Evolutionary conservation across 2,113 vertebrate species (phyloP), one percentile per base, ranked within the genome.

Genomic region (Micronycteris hirsuta): DNA sequence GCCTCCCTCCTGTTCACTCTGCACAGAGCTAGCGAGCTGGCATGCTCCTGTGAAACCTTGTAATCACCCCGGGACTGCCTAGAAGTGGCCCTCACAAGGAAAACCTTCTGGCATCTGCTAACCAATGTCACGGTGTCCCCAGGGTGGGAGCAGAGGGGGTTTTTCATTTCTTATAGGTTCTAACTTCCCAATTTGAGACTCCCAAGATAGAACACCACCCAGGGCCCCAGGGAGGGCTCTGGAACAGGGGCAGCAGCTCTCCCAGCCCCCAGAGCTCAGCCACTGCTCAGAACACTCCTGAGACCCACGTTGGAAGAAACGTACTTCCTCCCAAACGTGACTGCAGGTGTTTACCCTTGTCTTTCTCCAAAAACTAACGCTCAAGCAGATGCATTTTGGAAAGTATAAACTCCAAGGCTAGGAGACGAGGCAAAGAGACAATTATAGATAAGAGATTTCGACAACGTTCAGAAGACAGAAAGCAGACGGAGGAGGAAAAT

Each of bases 401-500:
- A 89, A 96, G 86, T 80, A 78, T 56, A 88, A 94, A 85, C 63
- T 58, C 45, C 67, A 85, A 94, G 73, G 80, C 81, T 52, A 63
- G 33, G 70, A 76, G 85, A 84, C 77, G 22, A 70, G 61, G 13
- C 85, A 58, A 97, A 31, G 76, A 91, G 89, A 47, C 71, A 81
- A 81, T 93, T 94, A 95, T 61, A 94, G 92, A 65, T 26, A 52
- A 67, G 78, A 80, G 58, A 77, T 76, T 84, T 95, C 65, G 24
- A 94, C 88, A 43, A 56, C 63, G 76, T 84, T 81, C 93, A 49
- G 65, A 84, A 93, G 82, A 89, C 58, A 43, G 94, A 95, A 71
- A 88, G 82, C 96, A 93, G 86, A 91, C 88, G 95, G 92, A 91
- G 83, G 67, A 81, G 80, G 76, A 77, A 89, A 74, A 61, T 93